Percentiles rank a stretch among this genome's conserved stretches.
Conservation (phyloP, 2,113 vertebrate species). For the Lepisosteus osseus region DNA sequence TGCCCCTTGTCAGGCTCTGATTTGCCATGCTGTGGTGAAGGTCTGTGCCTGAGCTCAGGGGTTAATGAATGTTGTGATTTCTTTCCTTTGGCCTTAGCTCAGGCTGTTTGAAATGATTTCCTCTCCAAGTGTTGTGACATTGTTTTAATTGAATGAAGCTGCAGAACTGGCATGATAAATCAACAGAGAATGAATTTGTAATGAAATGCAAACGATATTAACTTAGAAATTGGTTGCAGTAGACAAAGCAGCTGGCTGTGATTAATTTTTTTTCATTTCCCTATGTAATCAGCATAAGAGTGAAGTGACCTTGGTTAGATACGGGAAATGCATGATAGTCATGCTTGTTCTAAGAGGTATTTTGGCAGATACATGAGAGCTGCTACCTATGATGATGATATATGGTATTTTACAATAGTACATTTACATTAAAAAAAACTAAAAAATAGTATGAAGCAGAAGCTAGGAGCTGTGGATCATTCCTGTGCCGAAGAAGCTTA, state of each 20-base stretch:
- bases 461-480: slow-evolving; percentile 36
- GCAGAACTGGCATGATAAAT: slow-evolving; percentile 54
- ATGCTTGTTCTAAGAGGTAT: neutral
- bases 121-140: slow-evolving; percentile 41
- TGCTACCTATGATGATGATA: neutral
- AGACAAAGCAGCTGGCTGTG: slow-evolving; percentile 54
- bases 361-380: neutral
- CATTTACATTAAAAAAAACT: no score
- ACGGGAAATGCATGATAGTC: slow-evolving; percentile 3
- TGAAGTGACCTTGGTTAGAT: slow-evolving; percentile 34
- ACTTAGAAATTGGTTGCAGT: slow-evolving; percentile 45
- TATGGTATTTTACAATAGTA: no score
- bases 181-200: slow-evolving; percentile 43
- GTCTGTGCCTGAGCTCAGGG: slow-evolving; percentile 26
- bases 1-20: slow-evolving; percentile 20
- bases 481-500: slow-evolving; percentile 50
- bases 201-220: slow-evolving; percentile 41
- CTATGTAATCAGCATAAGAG: slow-evolving; percentile 27
- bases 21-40: slow-evolving; percentile 19
- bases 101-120: slow-evolving; percentile 44
- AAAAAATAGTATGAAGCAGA: neutral
- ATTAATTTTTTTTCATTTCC: slow-evolving; percentile 44
- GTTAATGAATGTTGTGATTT: slow-evolving; percentile 36
- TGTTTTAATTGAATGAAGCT: slow-evolving; percentile 62
- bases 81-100: slow-evolving; percentile 36